Evolutionary conservation across 2,888 invertebrate species (phyloP), one percentile per base, ranked within the genome.

Genomic region (Sinotaia quadrata): DNA sequence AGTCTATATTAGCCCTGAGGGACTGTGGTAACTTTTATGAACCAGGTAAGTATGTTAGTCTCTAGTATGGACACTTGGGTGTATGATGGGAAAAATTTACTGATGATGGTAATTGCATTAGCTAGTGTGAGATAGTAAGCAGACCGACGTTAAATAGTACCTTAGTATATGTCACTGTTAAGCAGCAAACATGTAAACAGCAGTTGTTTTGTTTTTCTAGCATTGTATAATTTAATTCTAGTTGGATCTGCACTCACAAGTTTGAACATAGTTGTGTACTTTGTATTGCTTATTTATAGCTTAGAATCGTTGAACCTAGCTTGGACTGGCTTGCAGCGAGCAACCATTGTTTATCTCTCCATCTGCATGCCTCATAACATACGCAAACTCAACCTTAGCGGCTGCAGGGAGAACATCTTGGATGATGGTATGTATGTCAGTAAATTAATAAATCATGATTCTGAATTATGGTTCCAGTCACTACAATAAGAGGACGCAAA

Each of bases 331-430:
- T 85, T 96, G 27, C 90, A 89, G 68, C 89, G 90, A 15, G 90
- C 90, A 4, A 90, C 92, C 1, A 89, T 95, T 34, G 88, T 91
- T 7, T 89, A 91, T 57, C 83, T 94, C 3, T 92, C 92, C 76
- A 87, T 89, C 31, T 89, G 91, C 81, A 86, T 94, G 47, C 93
- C 95, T 0, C 83, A 89, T 2, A 90, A 91, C 56, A 83, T 96
- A 69, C 91, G 92, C 79, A 89, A 94, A 68, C 89, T 97, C 0
- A 96, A 96, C 85, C 84, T 96, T 1, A 93, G 94, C 63, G 97
- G 97, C 0, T 95, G 94, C 69, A 90, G 95, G 59, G 92, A 92
- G 86, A 91, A 92, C 0, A 89, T 96, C 80, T 91, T 90, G 4
- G 94, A 96, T 86, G 91, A 92, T 88, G 91, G 93, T 89, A 72